Percentiles rank a stretch among this genome's conserved stretches.
phyloP scores from a whole-genome alignment of 2,113 vertebrate genomes.

The Echinops telfairi region DNA sequence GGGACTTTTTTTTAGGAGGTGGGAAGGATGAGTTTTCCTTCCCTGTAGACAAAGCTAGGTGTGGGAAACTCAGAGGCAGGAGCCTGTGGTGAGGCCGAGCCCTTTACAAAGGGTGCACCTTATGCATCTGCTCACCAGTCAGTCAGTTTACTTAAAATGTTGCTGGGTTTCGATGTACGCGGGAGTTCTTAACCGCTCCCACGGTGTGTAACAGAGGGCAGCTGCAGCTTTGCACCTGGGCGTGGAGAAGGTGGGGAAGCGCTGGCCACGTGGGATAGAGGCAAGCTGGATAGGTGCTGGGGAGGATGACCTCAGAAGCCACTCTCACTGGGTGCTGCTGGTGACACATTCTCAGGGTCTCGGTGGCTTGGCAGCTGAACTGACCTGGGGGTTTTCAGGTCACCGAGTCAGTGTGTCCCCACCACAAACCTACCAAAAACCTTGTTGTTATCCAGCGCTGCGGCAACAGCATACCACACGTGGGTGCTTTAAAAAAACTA shows the following conservation, averaged over 20 bases:
- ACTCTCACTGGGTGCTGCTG: rapidly evolving
- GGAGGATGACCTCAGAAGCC: rapidly evolving
- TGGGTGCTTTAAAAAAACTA: no score
- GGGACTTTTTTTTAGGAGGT: no score
- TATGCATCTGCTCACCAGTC: rapidly evolving
- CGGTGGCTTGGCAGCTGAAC: neutral
- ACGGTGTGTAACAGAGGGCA: rapidly evolving
- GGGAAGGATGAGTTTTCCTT: neutral
- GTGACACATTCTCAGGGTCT: neutral
- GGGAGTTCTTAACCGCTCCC: neutral
- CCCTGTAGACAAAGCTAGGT: neutral
- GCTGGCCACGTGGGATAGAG: no score
- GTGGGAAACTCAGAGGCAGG: rapidly evolving
- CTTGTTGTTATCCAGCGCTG: no score
- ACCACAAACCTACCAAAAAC: neutral
- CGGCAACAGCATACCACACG: no score
- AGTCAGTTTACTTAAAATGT: rapidly evolving
- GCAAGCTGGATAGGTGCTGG: rapidly evolving
- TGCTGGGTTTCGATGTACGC: neutral
- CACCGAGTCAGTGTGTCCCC: neutral
- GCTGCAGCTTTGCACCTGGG: rapidly evolving
- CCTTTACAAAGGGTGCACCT: neutral
- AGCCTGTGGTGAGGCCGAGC: rapidly evolving
- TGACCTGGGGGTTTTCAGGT: neutral
- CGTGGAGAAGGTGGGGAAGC: neutral